Percentiles rank a stretch among this genome's conserved stretches.
Evolutionary conservation across 2,113 vertebrate genomes (phyloP).

Genomic region (Ceyx melanurus): DNA sequence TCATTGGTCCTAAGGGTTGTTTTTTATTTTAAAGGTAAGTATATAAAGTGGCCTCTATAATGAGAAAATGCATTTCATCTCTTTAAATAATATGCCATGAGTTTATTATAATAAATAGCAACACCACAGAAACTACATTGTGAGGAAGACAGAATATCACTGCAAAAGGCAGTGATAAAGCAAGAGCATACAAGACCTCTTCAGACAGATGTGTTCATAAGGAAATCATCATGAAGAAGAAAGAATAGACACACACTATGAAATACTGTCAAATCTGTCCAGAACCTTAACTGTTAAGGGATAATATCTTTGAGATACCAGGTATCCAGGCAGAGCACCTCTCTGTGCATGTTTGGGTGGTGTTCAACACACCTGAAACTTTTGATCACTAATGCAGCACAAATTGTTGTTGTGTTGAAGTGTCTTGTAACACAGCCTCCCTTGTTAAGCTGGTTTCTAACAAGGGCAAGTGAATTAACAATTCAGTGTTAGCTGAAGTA

Average conservation of each 20-base stretch:
- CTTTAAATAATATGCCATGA: not conserved
- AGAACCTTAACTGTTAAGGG: not conserved
- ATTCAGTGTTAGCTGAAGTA: not conserved
- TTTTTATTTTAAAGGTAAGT: not conserved
- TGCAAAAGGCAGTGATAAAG: not conserved
- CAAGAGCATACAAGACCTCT: not conserved
- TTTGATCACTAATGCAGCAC: not conserved
- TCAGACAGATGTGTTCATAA: not conserved
- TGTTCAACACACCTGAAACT: not conserved
- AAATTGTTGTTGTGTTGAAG: not conserved
- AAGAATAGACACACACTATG: not conserved
- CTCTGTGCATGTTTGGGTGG: not conserved
- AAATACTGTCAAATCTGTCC: not conserved
- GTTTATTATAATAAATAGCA: constrained; percentile 8
- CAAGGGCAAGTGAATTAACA: not conserved
- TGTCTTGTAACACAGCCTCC: not conserved
- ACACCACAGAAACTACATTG: not conserved
- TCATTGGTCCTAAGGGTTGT: not conserved
- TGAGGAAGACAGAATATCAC: not conserved
- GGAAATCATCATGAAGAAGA: not conserved
- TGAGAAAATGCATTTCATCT: not conserved
- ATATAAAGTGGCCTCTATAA: not conserved
- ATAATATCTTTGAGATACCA: not conserved
- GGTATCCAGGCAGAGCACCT: not conserved
- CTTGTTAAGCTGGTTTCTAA: not conserved